A percentile compares a stretch with the other conserved stretches of the same genome.
Evolutionary conservation across 2,113 vertebrate species (phyloP).

Genomic region (Varanus salvator): DNA sequence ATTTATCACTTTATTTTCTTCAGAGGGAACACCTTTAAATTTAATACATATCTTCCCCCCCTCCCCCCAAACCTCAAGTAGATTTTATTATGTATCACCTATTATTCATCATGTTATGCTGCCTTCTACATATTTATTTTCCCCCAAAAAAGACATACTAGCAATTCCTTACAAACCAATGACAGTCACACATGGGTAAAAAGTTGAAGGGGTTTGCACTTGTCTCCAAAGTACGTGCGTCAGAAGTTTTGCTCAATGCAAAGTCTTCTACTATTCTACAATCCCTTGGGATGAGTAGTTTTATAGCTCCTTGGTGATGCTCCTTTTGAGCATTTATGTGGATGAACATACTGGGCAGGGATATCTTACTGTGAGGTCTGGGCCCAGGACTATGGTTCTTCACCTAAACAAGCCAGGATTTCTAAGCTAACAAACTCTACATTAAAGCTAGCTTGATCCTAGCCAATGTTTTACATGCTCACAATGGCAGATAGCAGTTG

Average conservation of each 20-base stretch:
- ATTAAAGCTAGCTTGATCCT: background rate
- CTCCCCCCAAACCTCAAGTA: background rate
- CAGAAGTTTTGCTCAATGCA: background rate
- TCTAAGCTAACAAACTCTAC: background rate
- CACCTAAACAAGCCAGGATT: background rate
- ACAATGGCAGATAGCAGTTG: background rate
- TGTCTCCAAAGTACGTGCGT: background rate
- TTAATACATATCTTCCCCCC: background rate
- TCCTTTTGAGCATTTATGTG: background rate
- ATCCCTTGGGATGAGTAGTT: background rate
- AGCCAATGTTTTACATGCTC: no score
- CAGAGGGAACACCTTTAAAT: background rate
- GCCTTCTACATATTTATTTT: background rate
- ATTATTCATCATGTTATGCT: background rate
- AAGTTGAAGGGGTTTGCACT: background rate
- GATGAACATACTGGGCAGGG: no score
- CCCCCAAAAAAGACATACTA: background rate
- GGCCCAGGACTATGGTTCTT: background rate
- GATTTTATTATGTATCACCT: background rate
- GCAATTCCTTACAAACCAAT: background rate
- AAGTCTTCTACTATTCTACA: background rate
- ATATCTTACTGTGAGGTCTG: background rate
- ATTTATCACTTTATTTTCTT: conserved; percentile 27
- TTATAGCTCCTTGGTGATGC: background rate
- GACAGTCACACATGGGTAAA: background rate